Percentiles rank a stretch among this genome's conserved stretches.
Conservation (phyloP, 2,113 vertebrate genomes). For the Shinisaurus crocodilurus region DNA sequence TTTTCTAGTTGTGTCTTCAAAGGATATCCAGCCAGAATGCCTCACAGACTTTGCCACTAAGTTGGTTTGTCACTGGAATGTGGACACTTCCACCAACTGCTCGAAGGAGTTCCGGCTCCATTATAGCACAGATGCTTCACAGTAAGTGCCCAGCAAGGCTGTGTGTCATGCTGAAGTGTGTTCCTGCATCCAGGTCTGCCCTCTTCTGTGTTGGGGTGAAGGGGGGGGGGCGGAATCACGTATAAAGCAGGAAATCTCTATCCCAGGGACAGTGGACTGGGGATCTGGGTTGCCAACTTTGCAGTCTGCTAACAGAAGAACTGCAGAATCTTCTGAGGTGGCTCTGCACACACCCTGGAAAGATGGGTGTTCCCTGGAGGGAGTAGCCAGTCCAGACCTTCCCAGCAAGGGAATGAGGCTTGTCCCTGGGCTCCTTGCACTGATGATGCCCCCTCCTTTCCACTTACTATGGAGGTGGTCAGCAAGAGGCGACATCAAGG, state of each 20-base stretch:
- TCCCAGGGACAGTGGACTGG: not conserved
- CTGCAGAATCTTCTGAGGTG: not conserved
- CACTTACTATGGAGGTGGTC: no score
- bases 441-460: no score
- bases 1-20: conserved; percentile 47
- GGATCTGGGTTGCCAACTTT: not conserved
- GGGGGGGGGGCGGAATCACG: not conserved
- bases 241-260: not conserved
- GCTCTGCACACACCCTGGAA: no score
- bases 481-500: no score
- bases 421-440: no score
- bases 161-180: not conserved
- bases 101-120: conserved; percentile 53
- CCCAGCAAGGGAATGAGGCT: not conserved
- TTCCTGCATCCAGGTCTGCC: not conserved
- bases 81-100: conserved; percentile 57
- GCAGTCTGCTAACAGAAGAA: not conserved
- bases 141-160: conserved; percentile 45
- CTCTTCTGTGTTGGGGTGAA: not conserved
- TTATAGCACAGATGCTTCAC: not conserved
- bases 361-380: not conserved
- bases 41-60: conserved; percentile 65
- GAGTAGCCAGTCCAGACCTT: no score
- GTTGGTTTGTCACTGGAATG: conserved; percentile 72
- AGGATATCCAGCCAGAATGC: conserved; percentile 36